Percentiles rank a stretch among this genome's conserved stretches.
These are phyloP conservation scores for Theocolax elegans DNA, from an alignment of 1,140 invertebrate genomes.

Conservation along the genomic window DNA sequence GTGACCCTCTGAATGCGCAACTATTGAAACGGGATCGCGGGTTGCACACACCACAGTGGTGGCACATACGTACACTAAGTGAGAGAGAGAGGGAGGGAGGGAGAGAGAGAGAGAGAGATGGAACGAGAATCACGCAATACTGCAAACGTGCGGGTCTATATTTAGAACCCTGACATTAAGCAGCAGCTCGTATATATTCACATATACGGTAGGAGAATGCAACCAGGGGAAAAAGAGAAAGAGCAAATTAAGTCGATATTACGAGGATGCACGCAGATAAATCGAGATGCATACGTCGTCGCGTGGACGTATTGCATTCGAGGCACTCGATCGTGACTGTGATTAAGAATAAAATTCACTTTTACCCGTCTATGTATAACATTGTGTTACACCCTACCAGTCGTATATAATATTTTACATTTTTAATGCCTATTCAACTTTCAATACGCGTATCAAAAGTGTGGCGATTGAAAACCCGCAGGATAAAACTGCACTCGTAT, in stretches of 20 bases:
- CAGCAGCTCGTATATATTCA: background rate
- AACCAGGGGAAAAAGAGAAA: background rate
- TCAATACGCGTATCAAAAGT: no score
- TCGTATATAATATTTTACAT: no score
- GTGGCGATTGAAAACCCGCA: no score
- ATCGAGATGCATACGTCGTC: background rate
- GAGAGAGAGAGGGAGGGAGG: background rate
- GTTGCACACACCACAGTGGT: slow-evolving; percentile 12
- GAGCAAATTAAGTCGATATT: slow-evolving; percentile 14
- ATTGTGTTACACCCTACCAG: no score
- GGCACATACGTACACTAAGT: background rate
- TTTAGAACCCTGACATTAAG: slow-evolving; percentile 31
- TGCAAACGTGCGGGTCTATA: slow-evolving; percentile 29
- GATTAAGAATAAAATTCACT: slow-evolving; percentile 15
- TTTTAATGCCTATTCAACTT: no score
- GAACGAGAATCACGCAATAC: background rate
- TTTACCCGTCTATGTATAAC: no score
- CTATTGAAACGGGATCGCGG: slow-evolving; percentile 32
- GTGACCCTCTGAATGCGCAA: slow-evolving; percentile 27
- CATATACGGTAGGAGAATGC: no score
- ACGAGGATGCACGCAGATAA: slow-evolving; percentile 1
- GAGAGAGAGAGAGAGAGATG: background rate
- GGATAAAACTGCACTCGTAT: no score
- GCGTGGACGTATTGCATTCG: background rate
- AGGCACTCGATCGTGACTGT: background rate